Conservation (phyloP, 2,797 vertebrate species). For the Aselliscus stoliczkanus region DNA sequence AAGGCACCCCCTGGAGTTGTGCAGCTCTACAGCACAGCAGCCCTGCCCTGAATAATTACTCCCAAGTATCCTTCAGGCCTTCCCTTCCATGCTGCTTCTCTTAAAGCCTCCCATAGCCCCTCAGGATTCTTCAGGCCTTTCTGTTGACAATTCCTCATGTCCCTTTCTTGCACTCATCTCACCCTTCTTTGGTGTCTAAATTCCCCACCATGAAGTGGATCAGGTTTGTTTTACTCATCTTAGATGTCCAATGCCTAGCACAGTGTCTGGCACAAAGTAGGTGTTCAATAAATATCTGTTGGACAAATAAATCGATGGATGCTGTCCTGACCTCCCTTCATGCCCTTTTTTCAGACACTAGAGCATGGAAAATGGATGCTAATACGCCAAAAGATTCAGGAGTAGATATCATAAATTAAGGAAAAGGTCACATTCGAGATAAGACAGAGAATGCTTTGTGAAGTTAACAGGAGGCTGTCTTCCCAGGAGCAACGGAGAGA, state of each 20-base stretch:
- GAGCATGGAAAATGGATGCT: neutral
- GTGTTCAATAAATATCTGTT: neutral
- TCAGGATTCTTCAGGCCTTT: neutral
- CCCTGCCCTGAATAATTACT: neutral
- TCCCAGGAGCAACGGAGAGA: conserved; percentile 10
- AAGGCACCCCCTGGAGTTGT: neutral
- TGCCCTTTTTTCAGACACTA: neutral
- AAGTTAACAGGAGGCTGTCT: conserved; percentile 32
- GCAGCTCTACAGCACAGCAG: neutral
- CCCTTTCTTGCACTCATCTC: neutral
- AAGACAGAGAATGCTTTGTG: conserved; percentile 16
- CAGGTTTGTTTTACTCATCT: neutral
- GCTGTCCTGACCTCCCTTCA: neutral
- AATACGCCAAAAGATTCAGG: conserved; percentile 3
- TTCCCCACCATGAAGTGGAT: neutral
- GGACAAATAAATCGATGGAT: neutral
- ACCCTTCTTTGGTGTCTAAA: neutral
- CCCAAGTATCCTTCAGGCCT: neutral
- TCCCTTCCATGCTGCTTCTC: neutral
- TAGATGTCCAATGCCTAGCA: neutral
- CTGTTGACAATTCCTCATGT: neutral
- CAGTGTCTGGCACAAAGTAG: neutral
- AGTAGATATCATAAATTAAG: conserved; percentile 39
- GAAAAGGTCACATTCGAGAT: conserved; percentile 57
- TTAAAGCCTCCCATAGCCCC: neutral